Evolutionary conservation across 2,797 vertebrate genomes (phyloP), one percentile per base, ranked within the genome.

Genomic region (Macrochelys suwanniensis): DNA sequence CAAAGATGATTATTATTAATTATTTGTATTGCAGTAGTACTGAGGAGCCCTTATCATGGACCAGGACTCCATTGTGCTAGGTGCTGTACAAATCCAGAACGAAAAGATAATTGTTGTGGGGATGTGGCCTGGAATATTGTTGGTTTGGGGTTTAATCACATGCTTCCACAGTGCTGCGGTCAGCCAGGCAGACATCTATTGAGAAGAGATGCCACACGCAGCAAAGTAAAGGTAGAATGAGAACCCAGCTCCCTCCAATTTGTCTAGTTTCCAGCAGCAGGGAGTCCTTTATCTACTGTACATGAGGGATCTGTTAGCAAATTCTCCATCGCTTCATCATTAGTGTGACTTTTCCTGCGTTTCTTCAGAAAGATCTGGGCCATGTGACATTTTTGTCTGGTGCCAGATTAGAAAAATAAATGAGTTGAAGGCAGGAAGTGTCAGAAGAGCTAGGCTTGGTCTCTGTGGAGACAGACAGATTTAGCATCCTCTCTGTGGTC

Each of bases 361-460:
- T 96, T 90, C 91, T 89, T 95, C 51, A 71, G 79, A 82, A 85
- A 94, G 89, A 95, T 89, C 89, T 87, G 93, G 90, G 89, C 93
- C 1, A 78, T 59, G 82, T 94, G 95, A 96, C 85, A 81, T 94
- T 93, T 92, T 92, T 94, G 91, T 94, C 94, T 0, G 4, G 54
- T 95, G 93, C 87, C 92, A 95, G 95, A 97, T 96, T 96, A 96
- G 94, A 85, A 94, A 96, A 89, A 94, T 85, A 96, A 96, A 95
- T 92, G 84, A 88, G 87, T 19, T 5, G 33, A 79, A 79, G 74
- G 61, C 90, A 93, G 96, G 96, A 95, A 96, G 82, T 0, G 3
- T 84, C 85, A 84, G 57, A 82, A 59, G 51, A 85, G 84, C 65
- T 84, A 82, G 92, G 82, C 94, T 93, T 1, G 0, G 83, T 96